Base-by-base conservation (phyloP, 2,113 vertebrate species). In the Hippocampus barbouri region DNA sequence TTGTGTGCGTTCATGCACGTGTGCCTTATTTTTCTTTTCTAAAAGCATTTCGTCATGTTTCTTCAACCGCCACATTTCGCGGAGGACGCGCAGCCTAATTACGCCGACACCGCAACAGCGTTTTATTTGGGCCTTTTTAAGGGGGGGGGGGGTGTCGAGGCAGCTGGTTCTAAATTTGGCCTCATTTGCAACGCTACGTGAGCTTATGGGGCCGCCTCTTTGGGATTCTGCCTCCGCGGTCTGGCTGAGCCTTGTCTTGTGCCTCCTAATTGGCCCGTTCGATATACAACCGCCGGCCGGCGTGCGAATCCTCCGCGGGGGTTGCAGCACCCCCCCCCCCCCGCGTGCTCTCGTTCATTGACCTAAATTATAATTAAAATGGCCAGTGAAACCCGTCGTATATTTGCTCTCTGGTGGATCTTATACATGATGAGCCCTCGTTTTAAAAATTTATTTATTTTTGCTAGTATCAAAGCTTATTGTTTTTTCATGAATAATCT, bases 261-360 rank as follows among this genome's bases (percentile, higher is more conserved):
- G 80, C 85, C 91, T 90, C 90, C 87, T 90, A 90, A 92, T 89
- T 89, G 34, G 89, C 79, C 82, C 81, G 79, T 79, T 91, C 76
- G 83, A 88, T 89, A 81, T 83, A 81, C 75, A 76, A 78, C 72
- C 77, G 66, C 73, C 66, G 81, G 83, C 78, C 79, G 80, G 64
- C 68, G 78, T 76, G 74, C 79, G 85, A 89, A 87, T 89, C 85
- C 79, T 53, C 34, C 15, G 23, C n/a, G 56, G n/a, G 56, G 62
- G 72, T 67, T 45, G 10, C 71, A 76, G 87, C 83, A 86, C 56
- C 2, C 4, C 30, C 30, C 30, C 30, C 30, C 4, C 34, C 34
- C 34, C 2, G 11, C 27, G 12, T 27, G 56, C 27, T 27, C 56
- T 25, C 23, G 12, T 27, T 59, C 56, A 59, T 27, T 59, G 56